Evolutionary conservation across 2,113 vertebrate species (phyloP).

Genomic region (Aleadryas rufinucha): DNA sequence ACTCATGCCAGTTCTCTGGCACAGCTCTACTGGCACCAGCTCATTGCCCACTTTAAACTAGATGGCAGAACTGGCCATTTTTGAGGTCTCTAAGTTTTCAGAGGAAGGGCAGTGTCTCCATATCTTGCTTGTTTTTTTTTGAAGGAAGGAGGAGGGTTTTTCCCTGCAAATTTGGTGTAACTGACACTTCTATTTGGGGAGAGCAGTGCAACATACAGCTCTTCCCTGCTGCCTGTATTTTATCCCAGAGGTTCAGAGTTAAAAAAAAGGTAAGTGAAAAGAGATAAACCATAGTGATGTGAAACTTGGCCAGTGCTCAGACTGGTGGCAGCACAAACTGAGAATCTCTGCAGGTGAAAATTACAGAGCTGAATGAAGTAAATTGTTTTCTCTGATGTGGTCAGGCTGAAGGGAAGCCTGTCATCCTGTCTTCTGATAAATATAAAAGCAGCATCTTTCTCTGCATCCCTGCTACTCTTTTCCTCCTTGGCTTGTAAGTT

Average conservation of each 20-base stretch:
- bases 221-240: neutral
- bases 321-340: neutral
- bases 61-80: neutral
- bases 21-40: neutral
- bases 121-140: neutral
- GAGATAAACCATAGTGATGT: neutral
- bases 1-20: accelerated
- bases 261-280: neutral
- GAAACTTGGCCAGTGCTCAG: neutral
- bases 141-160: neutral
- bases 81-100: neutral
- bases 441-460: neutral
- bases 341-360: neutral
- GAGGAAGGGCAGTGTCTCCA: neutral
- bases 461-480: neutral
- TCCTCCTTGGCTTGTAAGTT: neutral
- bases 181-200: neutral
- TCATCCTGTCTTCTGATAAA: neutral
- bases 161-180: neutral
- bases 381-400: neutral
- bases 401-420: neutral
- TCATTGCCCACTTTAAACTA: neutral
- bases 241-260: neutral
- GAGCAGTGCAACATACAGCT: neutral
- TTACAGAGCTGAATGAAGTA: neutral